Percentiles rank a stretch among this genome's conserved stretches.
Conservation (phyloP, 1,140 invertebrate genomes). For the Coptotermes formosanus region DNA sequence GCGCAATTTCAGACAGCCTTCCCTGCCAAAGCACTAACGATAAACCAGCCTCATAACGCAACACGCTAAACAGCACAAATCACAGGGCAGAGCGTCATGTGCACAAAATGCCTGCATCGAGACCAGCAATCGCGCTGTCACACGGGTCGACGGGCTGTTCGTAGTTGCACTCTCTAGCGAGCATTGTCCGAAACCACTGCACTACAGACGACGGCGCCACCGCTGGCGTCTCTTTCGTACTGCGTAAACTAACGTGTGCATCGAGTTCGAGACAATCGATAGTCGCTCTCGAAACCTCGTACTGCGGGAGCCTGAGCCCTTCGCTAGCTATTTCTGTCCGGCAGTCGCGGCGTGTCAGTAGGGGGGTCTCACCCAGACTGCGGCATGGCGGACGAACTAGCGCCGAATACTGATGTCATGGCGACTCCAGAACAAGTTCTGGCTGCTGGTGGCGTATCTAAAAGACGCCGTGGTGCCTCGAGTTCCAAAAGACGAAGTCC, state of each 20-base stretch:
- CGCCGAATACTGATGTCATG: not conserved
- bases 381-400: not conserved
- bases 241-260: not conserved
- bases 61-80: no score
- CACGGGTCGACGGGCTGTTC: no score
- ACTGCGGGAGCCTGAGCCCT: not conserved
- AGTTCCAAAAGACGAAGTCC: conserved; percentile 5
- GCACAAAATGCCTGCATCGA: no score
- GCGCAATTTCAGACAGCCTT: no score
- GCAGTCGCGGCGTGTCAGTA: not conserved
- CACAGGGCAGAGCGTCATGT: no score
- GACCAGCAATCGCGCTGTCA: no score
- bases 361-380: not conserved
- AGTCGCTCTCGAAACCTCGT: not conserved
- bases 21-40: no score
- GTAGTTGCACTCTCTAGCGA: no score
- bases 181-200: not conserved
- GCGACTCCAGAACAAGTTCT: conserved; percentile 29
- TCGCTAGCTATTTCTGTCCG: not conserved
- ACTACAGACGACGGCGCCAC: not conserved
- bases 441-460: conserved; percentile 30
- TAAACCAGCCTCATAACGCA: no score
- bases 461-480: conserved; percentile 39
- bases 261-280: not conserved
- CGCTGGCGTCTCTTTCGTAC: not conserved